Conservation (phyloP, 2,888 invertebrate genomes). For the Vesta saturnalis region DNA sequence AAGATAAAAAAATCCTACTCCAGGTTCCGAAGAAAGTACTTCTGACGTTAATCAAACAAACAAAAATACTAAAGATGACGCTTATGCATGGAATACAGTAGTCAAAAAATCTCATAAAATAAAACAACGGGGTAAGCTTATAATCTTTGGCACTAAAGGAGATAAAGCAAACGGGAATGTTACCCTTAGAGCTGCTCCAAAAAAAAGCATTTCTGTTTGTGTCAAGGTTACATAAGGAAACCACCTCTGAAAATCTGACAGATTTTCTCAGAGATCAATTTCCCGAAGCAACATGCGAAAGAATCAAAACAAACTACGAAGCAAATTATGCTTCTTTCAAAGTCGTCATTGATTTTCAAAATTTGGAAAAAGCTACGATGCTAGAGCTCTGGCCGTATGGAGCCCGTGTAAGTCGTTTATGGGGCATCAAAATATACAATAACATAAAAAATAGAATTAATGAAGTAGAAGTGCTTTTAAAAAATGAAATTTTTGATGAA, state of each 20-base stretch:
- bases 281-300: neutral
- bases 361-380: neutral
- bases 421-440: no score
- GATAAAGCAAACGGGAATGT: no score
- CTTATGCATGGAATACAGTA: no score
- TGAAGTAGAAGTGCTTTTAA: no score
- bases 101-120: no score
- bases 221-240: neutral
- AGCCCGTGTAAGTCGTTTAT: no score
- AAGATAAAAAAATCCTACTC: no score
- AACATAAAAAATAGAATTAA: no score
- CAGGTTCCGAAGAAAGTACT: no score
- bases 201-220: neutral
- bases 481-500: no score
- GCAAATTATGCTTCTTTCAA: neutral
- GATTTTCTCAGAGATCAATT: neutral
- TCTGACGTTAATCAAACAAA: no score
- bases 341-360: neutral
- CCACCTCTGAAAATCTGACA: neutral
- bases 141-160: neutral
- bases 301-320: neutral
- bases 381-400: neutral
- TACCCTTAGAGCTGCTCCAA: neutral
- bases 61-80: no score
- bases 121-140: neutral